Conservation (phyloP, 2,888 invertebrate genomes). For the Dimorphilus gyrociliatus region DNA sequence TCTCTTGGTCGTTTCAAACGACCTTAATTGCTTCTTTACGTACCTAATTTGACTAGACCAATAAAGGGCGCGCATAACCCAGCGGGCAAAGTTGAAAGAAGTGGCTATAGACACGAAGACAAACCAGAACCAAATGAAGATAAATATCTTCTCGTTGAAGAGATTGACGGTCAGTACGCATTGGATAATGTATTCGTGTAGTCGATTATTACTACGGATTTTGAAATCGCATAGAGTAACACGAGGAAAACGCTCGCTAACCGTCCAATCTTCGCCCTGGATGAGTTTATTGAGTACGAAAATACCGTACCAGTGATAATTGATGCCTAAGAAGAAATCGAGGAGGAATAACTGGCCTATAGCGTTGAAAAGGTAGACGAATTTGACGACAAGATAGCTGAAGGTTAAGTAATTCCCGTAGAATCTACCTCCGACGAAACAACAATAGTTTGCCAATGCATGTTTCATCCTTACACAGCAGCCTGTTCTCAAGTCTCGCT, state of each 20-base stretch:
- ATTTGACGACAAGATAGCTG: slow-evolving; percentile 39
- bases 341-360: slow-evolving; percentile 40
- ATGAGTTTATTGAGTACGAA: slow-evolving; percentile 40
- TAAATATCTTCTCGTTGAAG: slow-evolving; percentile 20
- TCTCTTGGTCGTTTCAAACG: slow-evolving; percentile 8
- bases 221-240: slow-evolving; percentile 37
- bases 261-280: slow-evolving; percentile 31
- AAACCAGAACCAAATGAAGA: slow-evolving; percentile 20
- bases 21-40: slow-evolving; percentile 9
- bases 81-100: slow-evolving; percentile 3
- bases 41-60: slow-evolving; percentile 10
- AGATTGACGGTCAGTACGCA: slow-evolving; percentile 19
- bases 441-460: slow-evolving; percentile 33
- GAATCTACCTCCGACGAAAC: slow-evolving; percentile 33
- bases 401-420: slow-evolving; percentile 40
- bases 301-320: slow-evolving; percentile 37
- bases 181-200: slow-evolving; percentile 18
- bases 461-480: slow-evolving; percentile 33
- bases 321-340: slow-evolving; percentile 39
- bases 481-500: slow-evolving; percentile 35
- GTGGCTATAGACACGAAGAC: slow-evolving; percentile 7
- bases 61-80: too few relatives aligned
- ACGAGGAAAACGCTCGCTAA: slow-evolving; percentile 32
- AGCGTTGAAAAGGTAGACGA: slow-evolving; percentile 38
- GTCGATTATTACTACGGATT: slow-evolving; percentile 17